Base-by-base conservation (phyloP, 2,113 vertebrate species). In the Saguinus imperator region DNA sequence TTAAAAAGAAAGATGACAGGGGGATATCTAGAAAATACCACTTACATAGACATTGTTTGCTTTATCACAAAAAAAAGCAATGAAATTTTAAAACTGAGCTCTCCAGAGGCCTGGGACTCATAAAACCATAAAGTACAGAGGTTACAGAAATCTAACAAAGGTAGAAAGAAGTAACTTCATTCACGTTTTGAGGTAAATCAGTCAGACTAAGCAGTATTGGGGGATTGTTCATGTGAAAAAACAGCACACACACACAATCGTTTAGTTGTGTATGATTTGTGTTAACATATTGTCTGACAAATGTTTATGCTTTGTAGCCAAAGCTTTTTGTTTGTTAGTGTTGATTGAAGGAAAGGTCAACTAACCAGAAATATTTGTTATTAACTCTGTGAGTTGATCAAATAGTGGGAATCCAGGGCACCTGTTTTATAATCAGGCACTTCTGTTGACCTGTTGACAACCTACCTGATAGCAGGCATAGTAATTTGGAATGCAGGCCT, bases 281-380 rank as follows among this genome's bases (percentile, higher is more conserved):
- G 81, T 55, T 89, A 90, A 86, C n/a, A 85, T 4, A 66, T 48
- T 94, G 17, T 85, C 23, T 87, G 73, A 40, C 58, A 95, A 94
- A 93, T 93, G n/a, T 73, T 82, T 94, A 66, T 82, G 43, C 27
- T 87, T 95, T 94, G 50, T 20, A 70, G 45, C 32, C 73, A 73
- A 93, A 95, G 7, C 35, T 97, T 76, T 80, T 61, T 23, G 73
- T 76, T 76, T 85, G 23, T 84, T 76, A 76, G 43, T 77, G 93
- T 87, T 85, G 86, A 89, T 73, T 82, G 29, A 88, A 91, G n/a
- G 35, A 61, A 97, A 94, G 45, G 35, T 83, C n/a, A 83, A 48
- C 48, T 68, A 87, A 80, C 9, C 23, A 57, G 68, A 94, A 96
- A 91, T 86, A 25, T 58, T 95, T 85, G 17, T 83, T 88, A 88